These are phyloP conservation scores for Punctoribates punctum DNA, from an alignment of 2,888 invertebrate genomes.

Conservation along the genomic window DNA sequence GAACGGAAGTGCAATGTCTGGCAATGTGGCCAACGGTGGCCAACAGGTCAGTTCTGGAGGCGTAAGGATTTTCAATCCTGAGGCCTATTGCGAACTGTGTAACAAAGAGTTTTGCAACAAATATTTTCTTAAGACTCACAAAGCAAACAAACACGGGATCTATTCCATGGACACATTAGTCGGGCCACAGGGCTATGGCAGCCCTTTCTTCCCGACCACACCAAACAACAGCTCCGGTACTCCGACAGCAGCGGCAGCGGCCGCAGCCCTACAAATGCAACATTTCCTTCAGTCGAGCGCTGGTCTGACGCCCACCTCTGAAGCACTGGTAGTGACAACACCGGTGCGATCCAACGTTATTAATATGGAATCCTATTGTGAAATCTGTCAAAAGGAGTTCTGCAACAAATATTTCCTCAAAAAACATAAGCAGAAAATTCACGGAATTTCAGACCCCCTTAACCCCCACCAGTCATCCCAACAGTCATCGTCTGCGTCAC, in stretches of 20 bases:
- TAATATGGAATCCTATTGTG: constrained; percentile 66
- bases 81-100: constrained; percentile 95
- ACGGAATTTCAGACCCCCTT: constrained; percentile 64
- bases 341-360: constrained; percentile 31
- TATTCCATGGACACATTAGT: constrained; percentile 61
- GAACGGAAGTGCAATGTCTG: constrained; percentile 36
- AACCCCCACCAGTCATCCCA: constrained; percentile 29
- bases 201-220: constrained; percentile 60
- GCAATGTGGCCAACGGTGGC: constrained; percentile 35
- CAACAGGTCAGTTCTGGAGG: constrained; percentile 43
- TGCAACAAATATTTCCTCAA: constrained; percentile 97
- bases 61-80: constrained; percentile 82
- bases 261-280: constrained; percentile 42
- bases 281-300: constrained; percentile 38
- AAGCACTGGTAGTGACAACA: constrained; percentile 36
- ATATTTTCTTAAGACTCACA: constrained; percentile 95
- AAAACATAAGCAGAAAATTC: constrained; percentile 96
- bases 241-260: constrained; percentile 35
- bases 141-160: constrained; percentile 94
- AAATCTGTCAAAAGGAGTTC: constrained; percentile 96
- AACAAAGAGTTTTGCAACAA: constrained; percentile 99
- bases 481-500: constrained; percentile 35
- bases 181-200: constrained; percentile 13
- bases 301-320: constrained; percentile 35
- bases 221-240: constrained; percentile 48